Conservation (phyloP, 1,140 invertebrate genomes). For the Euglossa dilemma region DNA sequence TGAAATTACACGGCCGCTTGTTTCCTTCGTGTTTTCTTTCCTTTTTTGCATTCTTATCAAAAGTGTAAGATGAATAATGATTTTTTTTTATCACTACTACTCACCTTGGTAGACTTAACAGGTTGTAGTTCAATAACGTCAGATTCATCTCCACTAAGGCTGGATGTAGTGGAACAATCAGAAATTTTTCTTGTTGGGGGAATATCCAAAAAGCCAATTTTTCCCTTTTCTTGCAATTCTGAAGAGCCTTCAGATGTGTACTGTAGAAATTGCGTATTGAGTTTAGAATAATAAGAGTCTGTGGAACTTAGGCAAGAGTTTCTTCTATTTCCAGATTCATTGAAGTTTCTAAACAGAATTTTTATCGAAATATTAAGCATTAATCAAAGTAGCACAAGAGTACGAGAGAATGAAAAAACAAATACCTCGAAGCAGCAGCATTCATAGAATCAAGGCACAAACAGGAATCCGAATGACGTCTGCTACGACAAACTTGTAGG, state of each 20-base stretch:
- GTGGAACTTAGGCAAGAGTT: constrained; percentile 76
- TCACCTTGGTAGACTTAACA: constrained; percentile 79
- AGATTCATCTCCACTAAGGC: constrained; percentile 87
- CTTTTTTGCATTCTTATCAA: background rate
- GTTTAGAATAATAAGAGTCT: constrained; percentile 60
- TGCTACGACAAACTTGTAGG: constrained; percentile 70
- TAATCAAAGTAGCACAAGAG: too few relatives aligned
- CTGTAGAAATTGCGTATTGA: constrained; percentile 34
- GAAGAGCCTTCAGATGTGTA: constrained; percentile 16
- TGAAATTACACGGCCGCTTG: background rate
- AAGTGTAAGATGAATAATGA: background rate
- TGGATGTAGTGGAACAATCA: constrained; percentile 85
- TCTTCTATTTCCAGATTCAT: constrained; percentile 59
- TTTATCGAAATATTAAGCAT: background rate
- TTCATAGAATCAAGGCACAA: constrained; percentile 62
- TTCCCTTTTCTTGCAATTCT: constrained; percentile 61
- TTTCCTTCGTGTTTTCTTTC: background rate
- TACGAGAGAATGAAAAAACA: background rate
- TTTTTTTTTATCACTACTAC: constrained; percentile 23
- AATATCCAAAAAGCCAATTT: constrained; percentile 83
- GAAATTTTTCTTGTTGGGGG: constrained; percentile 85
- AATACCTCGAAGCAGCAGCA: constrained; percentile 40
- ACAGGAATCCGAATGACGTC: constrained; percentile 77
- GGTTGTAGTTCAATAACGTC: constrained; percentile 80
- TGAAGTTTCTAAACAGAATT: constrained; percentile 31